phyloP scores from a whole-genome alignment of 2,113 vertebrate genomes.

The Dissostichus mawsoni region DNA sequence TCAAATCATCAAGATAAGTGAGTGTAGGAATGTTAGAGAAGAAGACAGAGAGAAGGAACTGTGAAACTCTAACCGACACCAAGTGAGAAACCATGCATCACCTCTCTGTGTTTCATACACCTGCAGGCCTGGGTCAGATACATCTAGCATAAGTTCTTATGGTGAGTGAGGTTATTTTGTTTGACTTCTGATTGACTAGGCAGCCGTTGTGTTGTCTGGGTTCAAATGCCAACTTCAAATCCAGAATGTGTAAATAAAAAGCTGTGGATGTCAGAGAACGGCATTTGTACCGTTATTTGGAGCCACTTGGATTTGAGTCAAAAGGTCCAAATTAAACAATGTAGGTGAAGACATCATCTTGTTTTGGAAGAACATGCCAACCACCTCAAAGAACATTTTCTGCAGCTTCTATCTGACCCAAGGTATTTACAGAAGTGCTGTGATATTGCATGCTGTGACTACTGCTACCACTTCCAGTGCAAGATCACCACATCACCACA shows the following conservation, averaged over 20 bases:
- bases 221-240: too few relatives aligned
- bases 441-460: constrained; percentile 38
- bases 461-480: constrained; percentile 21
- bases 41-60: constrained; percentile 1
- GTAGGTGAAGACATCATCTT: not conserved
- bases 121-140: constrained; percentile 60
- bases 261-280: not conserved
- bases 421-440: constrained; percentile 37
- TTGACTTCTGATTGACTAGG: not conserved
- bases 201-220: too few relatives aligned
- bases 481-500: constrained; percentile 46
- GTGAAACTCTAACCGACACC: constrained; percentile 37
- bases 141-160: not conserved
- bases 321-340: not conserved
- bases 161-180: not conserved
- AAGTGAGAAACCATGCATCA: constrained; percentile 59
- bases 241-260: too few relatives aligned
- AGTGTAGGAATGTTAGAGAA: constrained; percentile 14
- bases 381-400: not conserved
- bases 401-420: constrained; percentile 56
- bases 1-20: constrained; percentile 13
- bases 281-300: not conserved
- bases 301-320: not conserved
- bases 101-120: constrained; percentile 9
- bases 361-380: not conserved